Evolutionary conservation across 2,888 invertebrate species (phyloP), one percentile per base, ranked within the genome.

Genomic region (Drosophila putrida): DNA sequence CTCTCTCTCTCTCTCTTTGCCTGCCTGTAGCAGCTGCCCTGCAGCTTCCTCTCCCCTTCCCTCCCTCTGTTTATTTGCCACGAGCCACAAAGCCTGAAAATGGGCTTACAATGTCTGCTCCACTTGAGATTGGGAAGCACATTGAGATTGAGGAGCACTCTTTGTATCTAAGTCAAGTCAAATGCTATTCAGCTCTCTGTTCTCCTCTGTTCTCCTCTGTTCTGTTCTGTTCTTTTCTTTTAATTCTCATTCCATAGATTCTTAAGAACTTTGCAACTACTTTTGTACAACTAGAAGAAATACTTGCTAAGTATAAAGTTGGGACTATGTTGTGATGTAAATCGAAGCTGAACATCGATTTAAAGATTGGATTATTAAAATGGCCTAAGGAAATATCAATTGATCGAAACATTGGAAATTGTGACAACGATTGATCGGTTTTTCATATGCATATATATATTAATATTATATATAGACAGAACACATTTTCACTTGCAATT

Each of bases 81-180:
- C 59, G 67, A 59, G 76, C 61, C 75, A 73, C 39, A 38, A 38
- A 13, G 58, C 53, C 35, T 38, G 41, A 39, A 65, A 75, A 58
- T 66, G 61, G 25, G 50, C 33, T 47, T 64, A 49, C 43, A 74
- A 64, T 65, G 67, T 46, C 57, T 76, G 72, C 72, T 54, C 76
- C 77, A 75, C 27, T 58, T 66, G n/a, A 44, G 43, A 20, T 33
- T 47, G 47, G 43, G 35, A 20, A 49, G 25, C 31, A 38, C n/a
- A n/a, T n/a, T n/a, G n/a, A n/a, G n/a, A n/a, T 47, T 38, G 36
- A 58, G 39, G 39, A 57, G 35, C 33, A 35, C 44, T 33, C 9
- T n/a, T 36, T n/a, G 38, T 27, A 51, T 64, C 36, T 20, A 47
- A 65, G 50, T 38, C 38, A 60, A 64, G 60, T 58, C 13, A 47